Evolutionary conservation across 2,113 vertebrate genomes (phyloP), one percentile per base, ranked within the genome.

Genomic region (Paradoxurus hermaphroditus): DNA sequence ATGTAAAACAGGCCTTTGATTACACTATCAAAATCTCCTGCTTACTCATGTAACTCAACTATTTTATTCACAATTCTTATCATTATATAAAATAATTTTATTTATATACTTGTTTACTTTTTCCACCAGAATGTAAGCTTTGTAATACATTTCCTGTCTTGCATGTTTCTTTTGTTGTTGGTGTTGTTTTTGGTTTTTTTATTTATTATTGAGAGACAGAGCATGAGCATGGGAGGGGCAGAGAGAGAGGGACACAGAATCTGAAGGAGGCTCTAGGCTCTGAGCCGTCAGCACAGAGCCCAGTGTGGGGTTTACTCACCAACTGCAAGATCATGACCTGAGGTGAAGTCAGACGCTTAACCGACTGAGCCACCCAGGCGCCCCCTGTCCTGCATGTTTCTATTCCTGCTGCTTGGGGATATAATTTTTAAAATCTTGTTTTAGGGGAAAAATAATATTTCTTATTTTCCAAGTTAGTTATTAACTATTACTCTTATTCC

Each of bases 371-470:
- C n/a, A n/a, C n/a, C n/a, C n/a, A n/a, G n/a, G n/a, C n/a, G n/a
- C n/a, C n/a, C n/a, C n/a, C n/a, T n/a, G n/a, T n/a, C n/a, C n/a
- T 68, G 82, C 18, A 81, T 75, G 46, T 16, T 89, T 90, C 53
- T 5, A 44, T 75, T 86, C 18, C 46, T 72, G 27, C 34, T 90
- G 13, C 62, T 70, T 51, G 0, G 3, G 21, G 1, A 31, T 68
- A 31, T 82, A 82, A 62, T 67, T 96, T 94, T 91, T 12, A 41
- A 93, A 68, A 83, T 82, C 82, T 93, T 49, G 3, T 86, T 96
- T 86, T 63, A 56, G 51, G 68, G 81, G 59, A 4, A 31, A 91
- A 70, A 23, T 5, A 70, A 41, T 41, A 34, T n/a, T 92, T 53
- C 12, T 84, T 68, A 51, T 88, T 75, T 49, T 92, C 41, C 29